These are phyloP conservation scores for Eulemur mongoz DNA, from an alignment of 2,797 vertebrate species.

Conservation along the genomic window DNA sequence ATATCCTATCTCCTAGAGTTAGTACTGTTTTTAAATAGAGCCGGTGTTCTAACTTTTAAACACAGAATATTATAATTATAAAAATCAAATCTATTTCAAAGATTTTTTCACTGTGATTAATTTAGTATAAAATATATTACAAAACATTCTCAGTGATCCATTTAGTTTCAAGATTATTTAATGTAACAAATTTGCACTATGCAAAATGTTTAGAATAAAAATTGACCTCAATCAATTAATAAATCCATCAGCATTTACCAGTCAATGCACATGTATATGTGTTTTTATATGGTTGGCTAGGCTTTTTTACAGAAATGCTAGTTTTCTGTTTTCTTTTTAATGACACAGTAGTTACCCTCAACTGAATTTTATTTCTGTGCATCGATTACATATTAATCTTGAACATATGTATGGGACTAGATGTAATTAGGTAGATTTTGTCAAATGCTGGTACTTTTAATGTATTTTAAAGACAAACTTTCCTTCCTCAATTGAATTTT, in stretches of 20 bases:
- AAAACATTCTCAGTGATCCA: constrained; percentile 41
- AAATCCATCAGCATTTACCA: constrained; percentile 39
- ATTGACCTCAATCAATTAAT: constrained; percentile 22
- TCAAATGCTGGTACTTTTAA: constrained; percentile 30
- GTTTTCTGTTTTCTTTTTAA: constrained; percentile 51
- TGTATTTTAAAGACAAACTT: constrained; percentile 47
- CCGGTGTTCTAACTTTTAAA: background rate
- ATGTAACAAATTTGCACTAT: constrained; percentile 24
- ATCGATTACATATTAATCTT: constrained; percentile 41
- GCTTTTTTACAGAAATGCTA: constrained; percentile 35
- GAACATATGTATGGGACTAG: background rate
- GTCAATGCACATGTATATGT: background rate
- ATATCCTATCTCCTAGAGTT: background rate
- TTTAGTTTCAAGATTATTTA: constrained; percentile 54
- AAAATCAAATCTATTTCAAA: constrained; percentile 51
- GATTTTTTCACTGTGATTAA: constrained; percentile 46
- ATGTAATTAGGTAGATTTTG: constrained; percentile 26
- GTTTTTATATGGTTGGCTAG: background rate
- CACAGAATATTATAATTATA: constrained; percentile 26
- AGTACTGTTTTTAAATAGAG: background rate
- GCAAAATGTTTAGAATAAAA: constrained; percentile 52
- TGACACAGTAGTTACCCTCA: background rate
- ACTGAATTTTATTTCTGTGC: constrained; percentile 46
- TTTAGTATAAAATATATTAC: constrained; percentile 46
- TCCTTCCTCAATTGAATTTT: constrained; percentile 19